Evolutionary conservation across 2,888 invertebrate species (phyloP), one percentile per base, ranked within the genome.

Genomic region (Napeogenes sylphis): DNA sequence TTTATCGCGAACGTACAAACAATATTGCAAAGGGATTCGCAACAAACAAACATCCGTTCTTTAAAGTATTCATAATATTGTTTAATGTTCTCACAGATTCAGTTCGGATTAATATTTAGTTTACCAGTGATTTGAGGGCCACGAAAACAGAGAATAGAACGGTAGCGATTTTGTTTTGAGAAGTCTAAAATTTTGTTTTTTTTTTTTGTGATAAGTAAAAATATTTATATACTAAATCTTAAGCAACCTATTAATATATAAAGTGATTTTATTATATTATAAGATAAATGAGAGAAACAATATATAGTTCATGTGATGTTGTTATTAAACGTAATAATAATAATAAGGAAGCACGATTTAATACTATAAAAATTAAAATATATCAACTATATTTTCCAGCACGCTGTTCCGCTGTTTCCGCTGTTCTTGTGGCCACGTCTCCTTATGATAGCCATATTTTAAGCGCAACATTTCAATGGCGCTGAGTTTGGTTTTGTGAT

Each of bases 51-150:
- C 83, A 85, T 84, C 85, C 85, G 80, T 66, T 64, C 59, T 56
- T 73, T 75, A 76, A 81, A 79, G 81, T 80, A 82, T 82, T 84
- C 83, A 87, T 87, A 87, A 74, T 80, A 80, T 81, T 87, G 85
- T 87, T 87, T 87, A 82, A 78, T 78, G 77, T 87, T 87, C 88
- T 87, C 87, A 87, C 86, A 87, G 83, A 72, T 63, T 64, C 51
- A 66, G 66, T 51, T 57, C 65, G 70, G 68, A 74, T 68, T 71
- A 70, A 70, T 74, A 71, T 70, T 71, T 66, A 69, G 68, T 62
- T 70, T 61, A 62, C 62, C 51, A 62, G 59, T 59, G 57, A 63
- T 58, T 59, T 32, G 67, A 55, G 12, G 75, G 81, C 68, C 55
- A 63, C n/a, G 32, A 67, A 71, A 65, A 2, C 2, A 67, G 81